phyloP scores from a whole-genome alignment of 1,140 invertebrate genomes.

The Prorops nasuta region DNA sequence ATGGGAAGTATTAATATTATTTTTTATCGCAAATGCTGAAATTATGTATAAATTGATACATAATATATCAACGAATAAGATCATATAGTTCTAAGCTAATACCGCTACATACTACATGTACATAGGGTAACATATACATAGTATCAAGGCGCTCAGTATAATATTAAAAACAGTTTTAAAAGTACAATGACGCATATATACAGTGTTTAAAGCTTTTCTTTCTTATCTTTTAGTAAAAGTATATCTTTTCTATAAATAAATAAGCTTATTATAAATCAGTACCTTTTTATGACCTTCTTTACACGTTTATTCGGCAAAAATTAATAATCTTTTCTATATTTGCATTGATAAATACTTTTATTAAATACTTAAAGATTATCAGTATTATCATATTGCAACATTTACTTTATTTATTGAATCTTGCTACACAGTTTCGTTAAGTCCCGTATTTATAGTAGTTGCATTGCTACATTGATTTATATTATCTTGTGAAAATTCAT shows the following conservation, averaged over 20 bases:
- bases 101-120: not conserved
- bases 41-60: too few species aligned
- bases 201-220: not conserved
- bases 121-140: not conserved
- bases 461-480: not conserved
- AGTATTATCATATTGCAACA: conserved; percentile 22
- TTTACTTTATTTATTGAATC: conserved; percentile 17
- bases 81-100: too few species aligned
- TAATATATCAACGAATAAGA: too few species aligned
- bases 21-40: too few species aligned
- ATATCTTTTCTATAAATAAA: not conserved
- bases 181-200: not conserved
- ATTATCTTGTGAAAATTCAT: conserved; percentile 13
- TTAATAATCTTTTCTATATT: conserved; percentile 17
- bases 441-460: conserved; percentile 4
- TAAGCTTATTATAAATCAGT: not conserved
- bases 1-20: too few species aligned
- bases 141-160: not conserved
- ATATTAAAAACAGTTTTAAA: not conserved
- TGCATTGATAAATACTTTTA: conserved; percentile 28
- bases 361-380: conserved; percentile 21
- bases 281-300: not conserved
- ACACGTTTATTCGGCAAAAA: not conserved
- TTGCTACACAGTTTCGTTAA: conserved; percentile 27
- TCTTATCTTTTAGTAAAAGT: not conserved